Evolutionary conservation across 53 echinoderm and acorn worm species (phyloP), one percentile per base, ranked within the genome.

Genomic region (Paracentrotus lividus): DNA sequence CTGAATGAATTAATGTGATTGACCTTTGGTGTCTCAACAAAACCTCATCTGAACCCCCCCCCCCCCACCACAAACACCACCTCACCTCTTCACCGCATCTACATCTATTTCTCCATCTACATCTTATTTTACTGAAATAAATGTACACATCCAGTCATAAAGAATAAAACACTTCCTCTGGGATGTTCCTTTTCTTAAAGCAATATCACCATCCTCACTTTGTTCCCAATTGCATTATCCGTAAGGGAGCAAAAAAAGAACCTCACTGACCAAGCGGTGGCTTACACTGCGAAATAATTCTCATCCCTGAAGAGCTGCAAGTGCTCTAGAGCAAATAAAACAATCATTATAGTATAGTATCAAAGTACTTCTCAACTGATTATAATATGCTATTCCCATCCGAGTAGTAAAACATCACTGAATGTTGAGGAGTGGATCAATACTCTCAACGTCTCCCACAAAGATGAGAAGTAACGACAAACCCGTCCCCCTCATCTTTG

Each of bases 261-360:
- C 81, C 45, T 81, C 81, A 81, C 47, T 81, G 45, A 26, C 45
- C n/a, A 49, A 45, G 26, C 26, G 26, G 47, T n/a, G 49, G 81
- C 44, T 15, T 8, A 47, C 47, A 43, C 81, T 45, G 81, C 81
- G 8, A 47, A 47, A 27, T 7, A 27, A 81, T 81, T 81, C 47
- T 27, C 81, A 81, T 81, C 27, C 44, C n/a, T 5, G 27, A 81
- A 45, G 81, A 13, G 45, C 26, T 47, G 24, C n/a, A 45, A 40
- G 14, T 26, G 44, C 81, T 81, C 81, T 13, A 81, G 8, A 32
- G 32, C 67, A 67, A 67, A 81, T 81, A 81, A 81, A 81, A n/a
- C 49, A 81, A 47, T 8, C 81, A 26, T 27, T 12, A 10, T 10
- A 81, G 8, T 2, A 24, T 81, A 14, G 47, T 26, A 81, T 45